These are phyloP conservation scores for Zaprionus vittiger DNA, from an alignment of 1,140 invertebrate genomes.

Conservation along the genomic window DNA sequence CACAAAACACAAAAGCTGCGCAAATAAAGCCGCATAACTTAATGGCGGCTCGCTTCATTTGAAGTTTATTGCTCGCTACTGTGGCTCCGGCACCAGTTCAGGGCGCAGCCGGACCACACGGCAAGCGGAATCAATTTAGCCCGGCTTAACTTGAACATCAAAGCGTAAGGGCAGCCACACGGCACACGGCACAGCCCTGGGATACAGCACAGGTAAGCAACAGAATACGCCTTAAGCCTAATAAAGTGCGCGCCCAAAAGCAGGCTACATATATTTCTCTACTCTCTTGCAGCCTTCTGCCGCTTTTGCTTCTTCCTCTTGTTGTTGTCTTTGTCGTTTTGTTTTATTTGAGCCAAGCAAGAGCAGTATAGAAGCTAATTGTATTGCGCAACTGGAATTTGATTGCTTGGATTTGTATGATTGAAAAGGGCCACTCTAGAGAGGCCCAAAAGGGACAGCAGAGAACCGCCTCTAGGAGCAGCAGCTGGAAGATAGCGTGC, in stretches of 20 bases:
- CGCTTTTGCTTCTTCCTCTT: not conserved
- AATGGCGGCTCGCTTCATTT: constrained; percentile 76
- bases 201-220: constrained; percentile 32
- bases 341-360: constrained; percentile 41
- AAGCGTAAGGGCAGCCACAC: constrained; percentile 56
- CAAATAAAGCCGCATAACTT: constrained; percentile 78
- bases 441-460: constrained; percentile 18
- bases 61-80: constrained; percentile 71
- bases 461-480: not conserved
- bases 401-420: constrained; percentile 80
- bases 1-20: constrained; percentile 52
- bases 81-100: constrained; percentile 1
- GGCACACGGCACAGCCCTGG: constrained; percentile 17
- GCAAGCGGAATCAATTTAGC: constrained; percentile 66
- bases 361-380: constrained; percentile 60
- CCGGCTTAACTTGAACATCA: constrained; percentile 75
- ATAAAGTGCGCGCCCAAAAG: constrained; percentile 75
- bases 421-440: constrained; percentile 63
- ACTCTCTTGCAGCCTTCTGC: not conserved
- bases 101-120: constrained; percentile 44
- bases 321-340: constrained; percentile 35
- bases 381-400: constrained; percentile 72
- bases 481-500: constrained; percentile 17
- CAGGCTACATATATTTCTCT: constrained; percentile 38
- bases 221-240: constrained; percentile 65